A percentile compares a stretch with the other conserved stretches of the same genome.
Conservation (phyloP, 2,113 vertebrate species). For the Microcebus murinus region DNA sequence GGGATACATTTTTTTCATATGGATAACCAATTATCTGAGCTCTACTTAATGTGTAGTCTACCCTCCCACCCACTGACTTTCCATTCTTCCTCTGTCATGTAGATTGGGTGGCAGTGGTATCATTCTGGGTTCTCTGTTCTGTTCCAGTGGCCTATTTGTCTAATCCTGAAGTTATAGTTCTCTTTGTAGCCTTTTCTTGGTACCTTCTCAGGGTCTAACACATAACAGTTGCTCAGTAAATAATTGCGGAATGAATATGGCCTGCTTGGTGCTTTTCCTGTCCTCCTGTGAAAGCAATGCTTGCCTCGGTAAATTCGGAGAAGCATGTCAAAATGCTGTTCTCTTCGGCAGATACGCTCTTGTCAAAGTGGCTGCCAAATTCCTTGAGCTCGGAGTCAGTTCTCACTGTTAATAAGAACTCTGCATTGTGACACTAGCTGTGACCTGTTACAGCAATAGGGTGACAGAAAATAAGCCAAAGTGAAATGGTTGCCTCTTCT, state of each 20-base stretch:
- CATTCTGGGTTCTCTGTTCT: background rate
- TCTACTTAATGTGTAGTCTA: background rate
- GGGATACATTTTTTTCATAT: background rate
- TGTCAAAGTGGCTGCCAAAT: slow-evolving; percentile 36
- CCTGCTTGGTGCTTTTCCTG: background rate
- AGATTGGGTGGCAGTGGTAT: background rate
- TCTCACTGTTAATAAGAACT: slow-evolving; percentile 10
- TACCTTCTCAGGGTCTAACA: background rate
- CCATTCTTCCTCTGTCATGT: background rate
- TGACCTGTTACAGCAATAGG: slow-evolving; percentile 21
- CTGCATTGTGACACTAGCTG: slow-evolving; percentile 22
- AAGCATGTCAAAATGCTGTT: background rate
- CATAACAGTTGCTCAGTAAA: background rate
- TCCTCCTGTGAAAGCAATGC: background rate
- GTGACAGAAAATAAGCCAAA: background rate
- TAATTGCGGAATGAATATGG: background rate
- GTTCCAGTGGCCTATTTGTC: background rate
- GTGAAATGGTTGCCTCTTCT: background rate
- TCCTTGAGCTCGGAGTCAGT: background rate
- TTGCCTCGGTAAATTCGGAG: background rate
- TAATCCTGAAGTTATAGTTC: background rate
- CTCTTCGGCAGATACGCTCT: background rate
- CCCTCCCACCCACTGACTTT: background rate
- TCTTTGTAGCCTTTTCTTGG: background rate
- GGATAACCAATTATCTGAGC: background rate